Evolutionary conservation across 2,888 invertebrate genomes (phyloP), one percentile per base, ranked within the genome.

Genomic region (Punctoribates punctum): DNA sequence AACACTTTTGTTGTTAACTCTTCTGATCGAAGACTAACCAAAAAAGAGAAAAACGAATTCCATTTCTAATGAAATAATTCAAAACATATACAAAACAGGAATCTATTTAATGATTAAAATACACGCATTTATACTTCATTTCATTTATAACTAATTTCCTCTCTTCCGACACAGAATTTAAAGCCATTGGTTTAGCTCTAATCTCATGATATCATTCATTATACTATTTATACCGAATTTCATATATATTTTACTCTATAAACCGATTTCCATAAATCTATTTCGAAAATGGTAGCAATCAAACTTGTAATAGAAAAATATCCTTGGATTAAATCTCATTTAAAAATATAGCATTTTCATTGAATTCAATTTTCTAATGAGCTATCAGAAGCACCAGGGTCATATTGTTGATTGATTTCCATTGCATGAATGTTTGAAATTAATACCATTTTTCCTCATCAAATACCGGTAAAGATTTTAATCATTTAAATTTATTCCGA

Each of bases 91-190:
- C 15, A 34, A 65, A 65, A 65, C 29, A 29, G 27, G 5, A 65
- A 65, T 65, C 8, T 65, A 11, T 34, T 25, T 65, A 29, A 65
- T 65, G 62, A 65, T 29, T 29, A 29, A 9, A 65, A 65, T 29
- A 65, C 62, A 65, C 62, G 62, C 3, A 65, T 65, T 34, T 27
- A 4, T 17, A 17, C 17, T 17, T 17, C 13, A 48, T 17, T 48
- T 48, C 23, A n/a, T 15, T 29, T 65, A 29, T 29, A 65, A 65
- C 29, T 29, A 15, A 65, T 65, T 65, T 65, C 62, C 62, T 27
- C 29, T 29, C 29, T 65, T 65, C 9, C 29, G 62, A 65, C n/a
- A 29, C 13, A 65, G 20, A 60, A 65, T 65, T 29, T 23, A 65
- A 65, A 65, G 29, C 25, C 62, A 29, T 2, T 65, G 11, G 62